phyloP scores from a whole-genome alignment of 2,797 vertebrate genomes.

The Takifugu ocellatus region DNA sequence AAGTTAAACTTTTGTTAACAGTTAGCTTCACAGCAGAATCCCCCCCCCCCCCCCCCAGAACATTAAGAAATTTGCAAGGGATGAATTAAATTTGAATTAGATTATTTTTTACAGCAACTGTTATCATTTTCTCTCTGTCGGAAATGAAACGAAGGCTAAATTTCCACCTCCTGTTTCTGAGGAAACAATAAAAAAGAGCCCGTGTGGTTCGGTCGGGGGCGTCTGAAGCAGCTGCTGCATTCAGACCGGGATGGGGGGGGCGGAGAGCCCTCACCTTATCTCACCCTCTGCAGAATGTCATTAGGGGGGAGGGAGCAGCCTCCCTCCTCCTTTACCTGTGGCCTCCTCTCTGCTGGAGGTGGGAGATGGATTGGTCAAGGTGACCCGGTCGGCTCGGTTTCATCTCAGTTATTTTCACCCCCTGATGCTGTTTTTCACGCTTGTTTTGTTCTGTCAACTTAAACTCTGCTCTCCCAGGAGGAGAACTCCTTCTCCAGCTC shows the following conservation, averaged over 20 bases:
- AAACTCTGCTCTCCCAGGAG: constrained; percentile 1
- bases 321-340: not conserved
- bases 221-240: constrained; percentile 1
- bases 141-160: not conserved
- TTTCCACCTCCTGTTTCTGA: constrained; percentile 1
- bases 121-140: constrained; percentile 6
- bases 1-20: not conserved
- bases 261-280: constrained; percentile 25
- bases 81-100: constrained; percentile 23
- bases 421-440: constrained; percentile 19
- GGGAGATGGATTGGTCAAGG: constrained; percentile 51
- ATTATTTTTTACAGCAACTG: not conserved
- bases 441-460: constrained; percentile 12
- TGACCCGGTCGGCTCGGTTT: constrained; percentile 36
- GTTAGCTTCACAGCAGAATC: not conserved
- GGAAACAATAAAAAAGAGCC: not conserved
- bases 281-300: constrained; percentile 20
- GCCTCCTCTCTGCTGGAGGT: constrained; percentile 23
- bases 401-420: constrained; percentile 4
- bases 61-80: constrained; percentile 15
- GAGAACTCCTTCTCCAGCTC: too few relatives aligned
- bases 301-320: constrained; percentile 19
- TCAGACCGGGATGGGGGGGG: constrained; percentile 4
- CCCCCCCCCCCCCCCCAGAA: constrained; percentile 5
- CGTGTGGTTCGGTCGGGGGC: not conserved